Evolutionary conservation across 2,113 vertebrate genomes (phyloP).

Genomic region (Aegotheles bennettii): DNA sequence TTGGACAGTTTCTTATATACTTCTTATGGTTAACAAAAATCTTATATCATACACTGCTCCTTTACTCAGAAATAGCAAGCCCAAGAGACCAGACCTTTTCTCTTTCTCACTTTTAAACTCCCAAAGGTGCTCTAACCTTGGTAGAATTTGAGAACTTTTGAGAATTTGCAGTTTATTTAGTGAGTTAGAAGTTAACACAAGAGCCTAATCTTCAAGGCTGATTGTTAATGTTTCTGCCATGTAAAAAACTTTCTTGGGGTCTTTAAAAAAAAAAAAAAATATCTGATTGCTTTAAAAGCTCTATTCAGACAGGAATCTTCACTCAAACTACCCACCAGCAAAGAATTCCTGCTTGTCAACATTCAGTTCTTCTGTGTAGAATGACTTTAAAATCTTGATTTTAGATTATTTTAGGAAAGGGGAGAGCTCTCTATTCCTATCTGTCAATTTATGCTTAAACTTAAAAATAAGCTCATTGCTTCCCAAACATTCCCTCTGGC

Average conservation of each 20-base stretch:
- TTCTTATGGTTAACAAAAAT: not conserved
- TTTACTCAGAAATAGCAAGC: not conserved
- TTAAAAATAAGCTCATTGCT: not conserved
- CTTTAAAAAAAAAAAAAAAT: not conserved
- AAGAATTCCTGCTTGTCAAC: not conserved
- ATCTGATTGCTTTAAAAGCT: not conserved
- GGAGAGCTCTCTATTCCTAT: not conserved
- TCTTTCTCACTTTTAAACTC: not conserved
- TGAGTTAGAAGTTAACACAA: not conserved
- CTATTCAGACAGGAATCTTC: not conserved
- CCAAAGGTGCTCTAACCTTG: not conserved
- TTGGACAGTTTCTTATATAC: not conserved
- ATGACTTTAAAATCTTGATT: not conserved
- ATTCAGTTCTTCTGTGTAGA: not conserved
- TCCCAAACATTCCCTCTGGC: not conserved
- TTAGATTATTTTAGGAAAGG: not conserved
- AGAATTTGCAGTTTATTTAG: not conserved
- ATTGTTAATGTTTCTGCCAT: not conserved
- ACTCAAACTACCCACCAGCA: not conserved
- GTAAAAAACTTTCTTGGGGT: not conserved
- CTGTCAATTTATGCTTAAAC: constrained; percentile 23
- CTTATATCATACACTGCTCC: not conserved
- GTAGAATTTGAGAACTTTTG: not conserved
- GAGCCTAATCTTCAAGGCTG: not conserved
- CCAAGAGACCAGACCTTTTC: fast-evolving